These are phyloP conservation scores for Tipula vernalis DNA, from an alignment of 2,888 invertebrate species.

Conservation along the genomic window DNA sequence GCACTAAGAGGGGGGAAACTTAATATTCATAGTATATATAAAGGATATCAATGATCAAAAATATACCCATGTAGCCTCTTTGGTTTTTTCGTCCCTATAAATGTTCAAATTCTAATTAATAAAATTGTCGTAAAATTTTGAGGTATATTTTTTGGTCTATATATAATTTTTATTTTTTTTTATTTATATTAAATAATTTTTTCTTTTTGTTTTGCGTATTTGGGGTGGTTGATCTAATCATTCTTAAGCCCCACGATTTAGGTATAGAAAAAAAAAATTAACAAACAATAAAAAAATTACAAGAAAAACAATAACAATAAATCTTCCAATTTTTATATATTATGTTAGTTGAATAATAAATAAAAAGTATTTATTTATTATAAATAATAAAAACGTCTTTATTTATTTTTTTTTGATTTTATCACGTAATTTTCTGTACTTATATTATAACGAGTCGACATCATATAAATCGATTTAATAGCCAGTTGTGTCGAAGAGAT, in stretches of 20 bases:
- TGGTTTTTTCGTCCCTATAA: neutral
- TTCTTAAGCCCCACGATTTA: neutral
- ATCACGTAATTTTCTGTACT: neutral
- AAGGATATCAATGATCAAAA: neutral
- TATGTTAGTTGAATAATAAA: neutral
- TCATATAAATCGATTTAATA: conserved; percentile 23
- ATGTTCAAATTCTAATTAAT: neutral
- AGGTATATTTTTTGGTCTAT: neutral
- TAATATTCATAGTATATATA: neutral
- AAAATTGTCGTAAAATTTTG: conserved; percentile 4
- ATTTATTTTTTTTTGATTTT: neutral
- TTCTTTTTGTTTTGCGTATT: neutral
- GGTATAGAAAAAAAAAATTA: neutral
- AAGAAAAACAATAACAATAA: neutral
- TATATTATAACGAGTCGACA: neutral
- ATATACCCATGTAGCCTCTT: neutral
- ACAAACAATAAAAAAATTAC: neutral
- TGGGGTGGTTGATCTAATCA: neutral
- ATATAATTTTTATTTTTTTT: neutral
- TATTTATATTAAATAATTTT: neutral
- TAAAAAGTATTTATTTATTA: neutral
- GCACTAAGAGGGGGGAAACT: neutral
- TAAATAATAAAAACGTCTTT: neutral
- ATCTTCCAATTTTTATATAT: neutral
- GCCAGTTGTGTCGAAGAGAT: conserved; percentile 35